These are phyloP conservation scores for Cichladusa arquata DNA, from an alignment of 2,113 vertebrate genomes.

Conservation along the genomic window DNA sequence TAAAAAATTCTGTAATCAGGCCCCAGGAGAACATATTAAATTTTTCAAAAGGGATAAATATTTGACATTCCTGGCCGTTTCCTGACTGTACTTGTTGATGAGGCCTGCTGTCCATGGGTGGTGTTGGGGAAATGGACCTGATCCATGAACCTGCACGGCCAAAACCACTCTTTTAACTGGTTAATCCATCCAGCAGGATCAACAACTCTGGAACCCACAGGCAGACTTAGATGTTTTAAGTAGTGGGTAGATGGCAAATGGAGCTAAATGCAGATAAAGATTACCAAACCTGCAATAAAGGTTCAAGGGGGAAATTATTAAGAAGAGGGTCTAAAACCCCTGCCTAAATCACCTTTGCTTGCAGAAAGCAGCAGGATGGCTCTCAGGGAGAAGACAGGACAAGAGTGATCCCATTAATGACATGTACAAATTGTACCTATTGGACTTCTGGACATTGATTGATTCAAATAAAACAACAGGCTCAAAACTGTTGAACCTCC, in stretches of 20 bases:
- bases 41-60: constrained; percentile 77
- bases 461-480: not conserved
- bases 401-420: not conserved
- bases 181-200: constrained; percentile 7
- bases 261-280: not conserved
- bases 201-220: not conserved
- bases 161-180: not conserved
- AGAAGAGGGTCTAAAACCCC: not conserved
- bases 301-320: not conserved
- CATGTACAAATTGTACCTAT: not conserved
- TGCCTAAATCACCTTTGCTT: not conserved
- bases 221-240: constrained; percentile 15
- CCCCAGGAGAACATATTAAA: constrained; percentile 73
- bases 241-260: not conserved
- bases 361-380: not conserved
- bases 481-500: not conserved
- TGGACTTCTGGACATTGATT: not conserved
- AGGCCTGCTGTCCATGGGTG: constrained; percentile 51
- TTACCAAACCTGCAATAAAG: not conserved
- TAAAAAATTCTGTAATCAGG: constrained; percentile 79
- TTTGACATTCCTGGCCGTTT: constrained; percentile 69
- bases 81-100: constrained; percentile 63
- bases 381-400: not conserved
- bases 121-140: not conserved
- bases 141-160: not conserved